Base-by-base conservation (phyloP, 1,140 invertebrate species). In the Aphaenogaster rudis region DNA sequence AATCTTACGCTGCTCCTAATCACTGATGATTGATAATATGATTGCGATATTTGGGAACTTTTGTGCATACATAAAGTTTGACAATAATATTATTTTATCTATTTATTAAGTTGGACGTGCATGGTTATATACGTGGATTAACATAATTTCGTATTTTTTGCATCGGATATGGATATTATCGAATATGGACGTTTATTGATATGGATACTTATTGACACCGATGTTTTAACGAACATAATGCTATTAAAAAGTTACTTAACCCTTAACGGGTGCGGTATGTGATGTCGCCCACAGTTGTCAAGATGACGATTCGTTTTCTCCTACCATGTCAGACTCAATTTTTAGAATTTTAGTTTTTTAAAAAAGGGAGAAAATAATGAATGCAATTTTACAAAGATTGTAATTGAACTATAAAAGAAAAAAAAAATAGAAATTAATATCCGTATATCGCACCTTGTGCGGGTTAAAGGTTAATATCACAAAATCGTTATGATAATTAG, bases 401-500 rank as follows among this genome's bases (percentile, higher is more conserved):
- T 28, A 28, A 28, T 28, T 28, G 28, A 28, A 28, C 28, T 28
- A 28, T 28, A 28, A 28, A 28, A 28, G 28, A 28, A 28, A 28
- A 28, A 28, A 28, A 28, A 28, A 28, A 28, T 28, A 28, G 28
- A 28, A 28, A 28, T 28, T 28, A 28, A 28, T 28, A 28, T 28
- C 28, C 28, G 0, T 28, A 28, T 28, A 28, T 28, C 28, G 28
- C 28, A 28, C 28, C 28, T 28, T 28, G 28, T 1, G 28, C 28
- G 28, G 28, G 28, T 28, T 28, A 28, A 28, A 28, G 28, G 28
- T 28, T 28, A 28, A 28, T 28, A 52, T 28, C 50, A 11, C 36
- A 36, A 72, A 72, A 54, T 36, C 8, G 28, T 72, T n/a, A 52
- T 4, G 3, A 71, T 15, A n/a, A 74, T 71, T 57, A n/a, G n/a